Percentiles rank a stretch among this genome's conserved stretches.
Conservation (phyloP, 2,888 invertebrate genomes). For the Blastobasis lacticolella region DNA sequence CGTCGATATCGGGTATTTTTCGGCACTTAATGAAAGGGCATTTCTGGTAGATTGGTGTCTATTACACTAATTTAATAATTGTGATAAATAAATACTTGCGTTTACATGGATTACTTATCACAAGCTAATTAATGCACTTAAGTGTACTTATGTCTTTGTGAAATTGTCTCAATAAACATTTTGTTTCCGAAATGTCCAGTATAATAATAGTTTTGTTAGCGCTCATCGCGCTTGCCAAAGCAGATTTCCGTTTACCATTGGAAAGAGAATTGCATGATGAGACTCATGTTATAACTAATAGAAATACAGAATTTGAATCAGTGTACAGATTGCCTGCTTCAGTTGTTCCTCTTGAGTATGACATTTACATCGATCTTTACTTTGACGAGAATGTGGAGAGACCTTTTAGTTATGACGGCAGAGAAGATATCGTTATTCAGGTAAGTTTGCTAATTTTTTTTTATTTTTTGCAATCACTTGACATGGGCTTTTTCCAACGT, state of each 20-base stretch:
- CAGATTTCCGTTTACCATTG: conserved; percentile 42
- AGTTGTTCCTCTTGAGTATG: conserved; percentile 54
- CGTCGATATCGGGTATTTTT: not conserved
- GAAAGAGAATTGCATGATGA: conserved; percentile 39
- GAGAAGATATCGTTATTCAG: conserved; percentile 42
- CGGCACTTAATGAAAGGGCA: conserved; percentile 23
- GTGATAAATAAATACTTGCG: no score
- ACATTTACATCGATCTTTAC: conserved; percentile 52
- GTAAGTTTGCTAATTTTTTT: conserved; percentile 22
- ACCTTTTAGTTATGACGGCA: conserved; percentile 55
- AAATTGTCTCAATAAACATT: no score
- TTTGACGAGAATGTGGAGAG: conserved; percentile 46
- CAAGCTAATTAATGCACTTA: not conserved
- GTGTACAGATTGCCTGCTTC: conserved; percentile 48
- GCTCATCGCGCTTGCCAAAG: conserved; percentile 27
- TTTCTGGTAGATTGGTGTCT: conserved; percentile 29
- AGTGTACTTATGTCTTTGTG: not conserved
- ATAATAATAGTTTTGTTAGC: conserved; percentile 6
- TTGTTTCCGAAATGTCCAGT: conserved; percentile 31
- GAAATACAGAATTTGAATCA: conserved; percentile 29
- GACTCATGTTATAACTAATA: conserved; percentile 15
- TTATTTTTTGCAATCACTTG: no score
- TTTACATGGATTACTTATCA: not conserved
- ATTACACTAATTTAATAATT: not conserved
- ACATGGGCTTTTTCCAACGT: no score